Base-by-base conservation (phyloP, 2,888 invertebrate species). In the Ecliptopera silaceata region DNA sequence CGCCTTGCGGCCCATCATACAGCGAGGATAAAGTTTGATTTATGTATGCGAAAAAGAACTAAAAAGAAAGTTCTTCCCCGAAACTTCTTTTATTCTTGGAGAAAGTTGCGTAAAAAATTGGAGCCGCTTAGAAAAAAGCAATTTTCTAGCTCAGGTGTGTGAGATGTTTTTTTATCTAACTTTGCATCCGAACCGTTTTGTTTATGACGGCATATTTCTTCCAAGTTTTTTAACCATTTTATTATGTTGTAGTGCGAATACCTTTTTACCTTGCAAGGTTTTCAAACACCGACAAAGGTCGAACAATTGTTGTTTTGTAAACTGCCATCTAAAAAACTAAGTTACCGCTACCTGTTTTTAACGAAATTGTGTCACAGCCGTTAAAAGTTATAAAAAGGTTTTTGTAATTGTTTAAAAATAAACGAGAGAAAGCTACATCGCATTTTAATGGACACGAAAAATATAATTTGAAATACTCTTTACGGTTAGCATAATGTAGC, bases 61-160 rank as follows among this genome's bases (percentile, higher is more conserved):
- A 83, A 86, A 81, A 77, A 80, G 86, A 89, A 91, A 91, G 88
- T 82, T 86, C 78, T 85, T 82, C 84, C 72, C 73, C 74, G 80
- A 84, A 90, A 91, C 88, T 91, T 90, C 88, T 86, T 89, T 90
- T 90, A 88, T 91, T 85, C 86, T 77, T 71, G 72, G 80, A 85
- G 90, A 91, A 91, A 91, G 90, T 91, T 88, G 81, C 80, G 88
- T 88, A 88, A 90, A 88, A 88, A 90, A 88, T 80, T 86, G 84
- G 83, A 85, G 87, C 84, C 86, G 88, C 84, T 89, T 88, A 87
- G 86, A 90, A 90, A 91, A 91, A 91, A 89, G 91, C 89, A 91
- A 91, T 91, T 91, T 91, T 82, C 91, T 89, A 91, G 88, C 91
- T 91, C 91, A 91, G 91, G 91, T 91, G 91, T 90, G 90, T 90